phyloP scores from a whole-genome alignment of 2,888 invertebrate genomes.

The Hipparchia semele region DNA sequence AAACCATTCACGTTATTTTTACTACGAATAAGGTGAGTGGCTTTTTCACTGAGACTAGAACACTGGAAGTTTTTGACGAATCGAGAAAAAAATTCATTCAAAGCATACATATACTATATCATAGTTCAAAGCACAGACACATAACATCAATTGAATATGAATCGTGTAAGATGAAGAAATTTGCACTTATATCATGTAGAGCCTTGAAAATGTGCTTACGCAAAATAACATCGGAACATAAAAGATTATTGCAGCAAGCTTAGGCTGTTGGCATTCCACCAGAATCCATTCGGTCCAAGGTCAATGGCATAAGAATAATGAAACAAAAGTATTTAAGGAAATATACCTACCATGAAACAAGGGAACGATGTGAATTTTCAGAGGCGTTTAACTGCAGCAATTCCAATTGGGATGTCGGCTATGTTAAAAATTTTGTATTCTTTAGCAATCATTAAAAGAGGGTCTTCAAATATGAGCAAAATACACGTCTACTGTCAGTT shows the following conservation, averaged over 20 bases:
- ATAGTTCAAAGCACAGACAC: not conserved
- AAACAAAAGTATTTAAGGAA: not conserved
- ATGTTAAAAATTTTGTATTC: no score
- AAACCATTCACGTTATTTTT: no score
- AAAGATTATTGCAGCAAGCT: conserved; percentile 25
- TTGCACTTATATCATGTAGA: not conserved
- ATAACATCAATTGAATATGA: not conserved
- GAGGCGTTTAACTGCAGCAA: not conserved
- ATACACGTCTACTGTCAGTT: no score
- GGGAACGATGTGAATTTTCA: not conserved
- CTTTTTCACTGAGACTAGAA: no score
- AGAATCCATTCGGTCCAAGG: conserved; percentile 17
- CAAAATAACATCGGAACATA: conserved; percentile 21
- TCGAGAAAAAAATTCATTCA: not conserved
- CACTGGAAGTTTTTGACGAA: not conserved
- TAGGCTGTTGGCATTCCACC: conserved; percentile 21
- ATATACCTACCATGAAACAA: not conserved
- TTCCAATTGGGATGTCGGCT: no score
- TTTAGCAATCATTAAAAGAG: no score
- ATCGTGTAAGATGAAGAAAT: not conserved
- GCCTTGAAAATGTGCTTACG: conserved; percentile 23
- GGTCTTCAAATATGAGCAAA: no score
- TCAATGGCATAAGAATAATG: conserved; percentile 11
- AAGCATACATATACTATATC: no score
- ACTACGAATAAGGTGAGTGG: no score